Conservation (phyloP, 2,797 vertebrate species). For the Sparidentex hasta region DNA sequence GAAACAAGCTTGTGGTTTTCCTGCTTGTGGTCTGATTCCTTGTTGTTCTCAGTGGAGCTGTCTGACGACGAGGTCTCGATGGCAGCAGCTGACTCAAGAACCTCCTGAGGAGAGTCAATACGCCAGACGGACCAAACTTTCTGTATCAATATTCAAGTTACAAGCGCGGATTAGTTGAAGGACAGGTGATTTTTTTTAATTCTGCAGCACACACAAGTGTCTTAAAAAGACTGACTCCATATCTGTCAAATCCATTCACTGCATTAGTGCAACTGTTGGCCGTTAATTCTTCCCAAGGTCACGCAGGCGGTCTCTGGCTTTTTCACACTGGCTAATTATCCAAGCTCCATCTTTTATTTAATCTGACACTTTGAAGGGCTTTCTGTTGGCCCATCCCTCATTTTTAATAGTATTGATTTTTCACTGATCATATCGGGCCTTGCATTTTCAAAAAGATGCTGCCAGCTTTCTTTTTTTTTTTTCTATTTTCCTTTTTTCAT, state of each 20-base stretch:
- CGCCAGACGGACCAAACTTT: background rate
- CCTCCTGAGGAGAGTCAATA: background rate
- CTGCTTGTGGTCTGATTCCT: background rate
- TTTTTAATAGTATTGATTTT: constrained; percentile 82
- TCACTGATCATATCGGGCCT: constrained; percentile 75
- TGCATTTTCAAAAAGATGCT: constrained; percentile 74
- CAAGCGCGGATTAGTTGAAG: background rate
- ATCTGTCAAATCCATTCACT: constrained; percentile 31
- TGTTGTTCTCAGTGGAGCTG: background rate
- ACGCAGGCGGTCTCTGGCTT: constrained; percentile 54
- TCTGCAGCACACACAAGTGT: no score
- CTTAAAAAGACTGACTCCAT: constrained; percentile 1
- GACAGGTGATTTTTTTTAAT: no score
- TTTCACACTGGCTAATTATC: constrained; percentile 75
- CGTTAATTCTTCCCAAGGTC: constrained; percentile 67
- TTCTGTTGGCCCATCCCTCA: constrained; percentile 74
- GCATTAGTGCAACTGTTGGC: constrained; percentile 50
- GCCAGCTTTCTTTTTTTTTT: constrained; percentile 53
- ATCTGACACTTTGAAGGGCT: constrained; percentile 82
- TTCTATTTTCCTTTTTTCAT: constrained; percentile 6
- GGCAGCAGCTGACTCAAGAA: background rate
- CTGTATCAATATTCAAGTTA: background rate
- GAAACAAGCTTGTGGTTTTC: background rate
- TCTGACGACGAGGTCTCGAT: background rate
- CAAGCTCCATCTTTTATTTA: constrained; percentile 74